Evolutionary conservation across 2,888 invertebrate species (phyloP), one percentile per base, ranked within the genome.

Genomic region (Phoenoteleia sp.): DNA sequence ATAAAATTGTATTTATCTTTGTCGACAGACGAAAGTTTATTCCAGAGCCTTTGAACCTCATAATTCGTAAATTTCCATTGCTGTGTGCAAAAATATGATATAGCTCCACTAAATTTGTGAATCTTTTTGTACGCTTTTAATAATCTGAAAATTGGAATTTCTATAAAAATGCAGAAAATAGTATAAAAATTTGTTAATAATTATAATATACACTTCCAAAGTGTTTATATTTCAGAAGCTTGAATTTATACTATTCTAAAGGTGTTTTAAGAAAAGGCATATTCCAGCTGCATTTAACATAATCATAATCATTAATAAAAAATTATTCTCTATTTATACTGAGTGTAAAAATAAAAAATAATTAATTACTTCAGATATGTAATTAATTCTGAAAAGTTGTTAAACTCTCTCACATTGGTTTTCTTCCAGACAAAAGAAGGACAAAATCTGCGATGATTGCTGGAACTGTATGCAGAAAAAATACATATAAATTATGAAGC

Each of bases 41-140:
- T 91, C 95, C 96, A 96, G 88, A 98, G 94, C 1, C 91, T 93
- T 15, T 95, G 90, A 0, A 96, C 95, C 71, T 96, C 95, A 7
- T 94, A 93, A 85, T 96, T 96, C 0, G 94, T 93, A 91, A 97
- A 97, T 52, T 94, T 94, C 98, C 98, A 98, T 86, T 97, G 95
- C 84, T 96, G 95, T 9, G 95, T 96, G 2, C 96, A 96, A 94
- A 98, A 98, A 93, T 97, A 98, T 85, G 96, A 95, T 74, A 98
- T 94, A 0, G 96, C 96, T 42, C 95, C 94, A 66, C 96, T 95
- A 64, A 97, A 95, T 87, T 96, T 96, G 92, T 97, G 96, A 74
- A 98, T 95, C 92, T 96, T 96, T 79, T 94, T 94, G 93, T 98
- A 98, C 0, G 96, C 94, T 86, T 95, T 95, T 47, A 97, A 93